Base-by-base conservation (phyloP, 2,113 vertebrate species). In the Gymnocephalus cernua region DNA sequence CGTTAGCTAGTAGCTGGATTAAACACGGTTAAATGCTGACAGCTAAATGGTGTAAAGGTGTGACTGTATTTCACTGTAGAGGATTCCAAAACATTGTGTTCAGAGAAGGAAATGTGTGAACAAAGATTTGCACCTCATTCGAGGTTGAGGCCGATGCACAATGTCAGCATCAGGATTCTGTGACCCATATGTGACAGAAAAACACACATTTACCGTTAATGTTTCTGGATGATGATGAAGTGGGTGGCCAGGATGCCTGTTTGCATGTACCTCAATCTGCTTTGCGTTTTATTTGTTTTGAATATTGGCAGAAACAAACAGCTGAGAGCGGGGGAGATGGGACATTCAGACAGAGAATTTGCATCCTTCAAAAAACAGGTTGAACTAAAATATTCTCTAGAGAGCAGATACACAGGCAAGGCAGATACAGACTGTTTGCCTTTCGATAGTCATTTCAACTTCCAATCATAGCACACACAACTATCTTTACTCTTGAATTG, bases 151-250 rank as follows among this genome's bases (percentile, higher is more conserved):
- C 25, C 19, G 16, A 68, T 25, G 48, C 38, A 62, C 4, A 44
- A 54, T 25, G 67, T 85, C 51, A 73, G 57, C 71, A 35, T 57
- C 48, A 0, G 44, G 71, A 82, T 78, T 18, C 44, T 58, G 64
- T 66, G 64, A 50, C 79, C 70, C 74, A 59, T 77, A 81, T 79
- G 51, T 86, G 72, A 83, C 71, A 65, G 32, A 85, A 51, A 18
- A 61, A 13, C 48, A 72, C 75, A 56, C 3, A 38, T 77, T 47
- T 10, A 16, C 66, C 35, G 63, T 19, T 45, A 69, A 69, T n/a
- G 18, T 73, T 65, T 71, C 45, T 21, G 70, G 35, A 21, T 19
- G 38, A 83, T 54, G 51, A 74, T 25, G 19, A 80, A 41, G 77
- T 79, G 58, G 72, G 65, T 16, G 83, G 68, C 23, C 54, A 38